phyloP scores from a whole-genome alignment of 2,888 invertebrate genomes.

The Tetranychus truncatus region DNA sequence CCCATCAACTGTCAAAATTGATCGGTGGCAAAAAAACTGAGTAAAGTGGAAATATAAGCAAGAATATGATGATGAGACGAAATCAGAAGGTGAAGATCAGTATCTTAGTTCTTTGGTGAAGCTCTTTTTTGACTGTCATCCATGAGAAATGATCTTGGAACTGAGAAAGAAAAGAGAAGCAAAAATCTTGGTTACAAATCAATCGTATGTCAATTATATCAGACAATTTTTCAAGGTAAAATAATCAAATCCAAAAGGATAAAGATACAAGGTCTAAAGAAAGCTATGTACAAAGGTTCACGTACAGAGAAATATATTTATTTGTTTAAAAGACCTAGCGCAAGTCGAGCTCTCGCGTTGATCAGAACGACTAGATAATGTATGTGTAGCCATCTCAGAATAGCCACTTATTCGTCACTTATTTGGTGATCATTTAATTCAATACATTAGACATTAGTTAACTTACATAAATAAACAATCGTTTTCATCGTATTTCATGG shows the following conservation, averaged over 20 bases:
- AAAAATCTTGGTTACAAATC: background rate
- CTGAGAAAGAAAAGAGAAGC: background rate
- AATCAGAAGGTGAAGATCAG: background rate
- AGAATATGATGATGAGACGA: background rate
- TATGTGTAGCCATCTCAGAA: too few relatives aligned
- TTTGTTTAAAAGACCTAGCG: too few relatives aligned
- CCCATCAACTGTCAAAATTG: too few relatives aligned
- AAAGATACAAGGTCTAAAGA: background rate
- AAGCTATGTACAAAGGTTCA: background rate
- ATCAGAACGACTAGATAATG: too few relatives aligned
- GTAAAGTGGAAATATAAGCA: background rate
- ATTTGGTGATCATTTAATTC: too few relatives aligned
- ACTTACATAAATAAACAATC: too few relatives aligned
- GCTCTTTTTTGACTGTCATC: background rate
- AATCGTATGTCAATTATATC: background rate
- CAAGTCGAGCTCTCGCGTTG: too few relatives aligned
- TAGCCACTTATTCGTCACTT: too few relatives aligned
- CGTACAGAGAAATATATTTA: too few relatives aligned
- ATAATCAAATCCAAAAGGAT: background rate
- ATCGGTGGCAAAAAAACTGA: too few relatives aligned
- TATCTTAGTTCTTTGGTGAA: background rate
- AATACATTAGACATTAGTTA: too few relatives aligned
- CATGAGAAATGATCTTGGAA: background rate
- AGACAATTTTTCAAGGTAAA: background rate
- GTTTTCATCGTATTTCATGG: too few relatives aligned